A percentile compares a stretch with the other conserved stretches of the same genome.
Conservation (phyloP, 2,797 vertebrate species). For the Cryptoprocta ferox region DNA sequence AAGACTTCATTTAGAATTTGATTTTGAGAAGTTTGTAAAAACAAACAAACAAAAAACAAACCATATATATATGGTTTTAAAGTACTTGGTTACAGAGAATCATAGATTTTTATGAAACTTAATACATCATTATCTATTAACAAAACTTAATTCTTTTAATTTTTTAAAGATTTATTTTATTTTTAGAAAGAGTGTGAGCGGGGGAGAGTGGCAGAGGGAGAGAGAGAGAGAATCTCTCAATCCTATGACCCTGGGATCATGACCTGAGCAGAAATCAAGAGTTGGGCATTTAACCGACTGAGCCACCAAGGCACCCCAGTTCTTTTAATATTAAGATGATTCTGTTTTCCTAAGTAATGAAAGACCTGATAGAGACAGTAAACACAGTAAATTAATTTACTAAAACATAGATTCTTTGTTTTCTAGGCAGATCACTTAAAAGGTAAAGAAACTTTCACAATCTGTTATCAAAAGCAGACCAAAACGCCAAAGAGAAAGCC, state of each 20-base stretch:
- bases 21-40: not conserved
- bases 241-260: no score
- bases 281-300: no score
- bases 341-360: not conserved
- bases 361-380: not conserved
- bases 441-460: not conserved
- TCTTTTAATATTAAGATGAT: not conserved
- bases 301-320: not conserved
- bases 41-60: no score
- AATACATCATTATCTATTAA: not conserved
- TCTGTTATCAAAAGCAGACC: not conserved
- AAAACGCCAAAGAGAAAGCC: not conserved
- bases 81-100: not conserved
- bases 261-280: no score
- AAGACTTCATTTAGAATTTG: not conserved
- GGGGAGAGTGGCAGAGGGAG: no score
- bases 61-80: not conserved
- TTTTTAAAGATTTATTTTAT: not conserved
- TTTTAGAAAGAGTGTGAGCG: no score
- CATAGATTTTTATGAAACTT: not conserved
- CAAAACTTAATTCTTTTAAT: not conserved
- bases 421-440: not conserved
- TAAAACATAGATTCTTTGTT: not conserved
- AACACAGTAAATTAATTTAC: not conserved
- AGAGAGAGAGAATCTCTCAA: no score